A percentile compares a stretch with the other conserved stretches of the same genome.
These are phyloP conservation scores for Scartelaos histophorus DNA, from an alignment of 2,113 vertebrate genomes.

Conservation along the genomic window DNA sequence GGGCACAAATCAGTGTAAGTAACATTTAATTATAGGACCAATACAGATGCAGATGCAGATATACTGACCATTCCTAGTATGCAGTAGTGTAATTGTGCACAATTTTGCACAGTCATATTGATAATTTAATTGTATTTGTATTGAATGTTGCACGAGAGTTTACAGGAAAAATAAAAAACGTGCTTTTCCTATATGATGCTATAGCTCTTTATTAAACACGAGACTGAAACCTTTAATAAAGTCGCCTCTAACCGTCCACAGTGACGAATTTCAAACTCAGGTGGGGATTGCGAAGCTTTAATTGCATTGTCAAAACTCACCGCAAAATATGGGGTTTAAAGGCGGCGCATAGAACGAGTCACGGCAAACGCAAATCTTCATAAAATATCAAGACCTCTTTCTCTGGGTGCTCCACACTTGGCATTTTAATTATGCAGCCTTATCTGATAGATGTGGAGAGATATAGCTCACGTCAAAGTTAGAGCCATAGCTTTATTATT, in stretches of 20 bases:
- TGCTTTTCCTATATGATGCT: conserved; percentile 9
- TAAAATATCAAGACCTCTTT: conserved; percentile 59
- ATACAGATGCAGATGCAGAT: not conserved
- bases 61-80: not conserved
- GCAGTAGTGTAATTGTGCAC: too few relatives aligned
- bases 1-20: too few relatives aligned
- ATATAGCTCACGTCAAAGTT: conserved; percentile 74
- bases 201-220: conserved; percentile 18
- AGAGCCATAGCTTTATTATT: conserved; percentile 77
- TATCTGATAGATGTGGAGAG: conserved; percentile 80
- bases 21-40: too few relatives aligned
- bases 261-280: conserved; percentile 47
- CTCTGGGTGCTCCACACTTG: conserved; percentile 62
- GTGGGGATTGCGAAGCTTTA: conserved; percentile 70
- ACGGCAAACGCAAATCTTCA: conserved; percentile 64
- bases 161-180: too few relatives aligned
- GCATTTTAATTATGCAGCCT: conserved; percentile 81
- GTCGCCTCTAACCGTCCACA: conserved; percentile 42
- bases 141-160: too few relatives aligned
- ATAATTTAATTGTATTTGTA: too few relatives aligned
- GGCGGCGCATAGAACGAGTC: conserved; percentile 61
- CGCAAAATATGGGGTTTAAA: conserved; percentile 49
- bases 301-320: conserved; percentile 74
- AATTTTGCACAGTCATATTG: too few relatives aligned
- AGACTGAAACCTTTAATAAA: conserved; percentile 57